These are phyloP conservation scores for Zophobas atratus DNA, from an alignment of 1,140 invertebrate genomes.

Conservation along the genomic window DNA sequence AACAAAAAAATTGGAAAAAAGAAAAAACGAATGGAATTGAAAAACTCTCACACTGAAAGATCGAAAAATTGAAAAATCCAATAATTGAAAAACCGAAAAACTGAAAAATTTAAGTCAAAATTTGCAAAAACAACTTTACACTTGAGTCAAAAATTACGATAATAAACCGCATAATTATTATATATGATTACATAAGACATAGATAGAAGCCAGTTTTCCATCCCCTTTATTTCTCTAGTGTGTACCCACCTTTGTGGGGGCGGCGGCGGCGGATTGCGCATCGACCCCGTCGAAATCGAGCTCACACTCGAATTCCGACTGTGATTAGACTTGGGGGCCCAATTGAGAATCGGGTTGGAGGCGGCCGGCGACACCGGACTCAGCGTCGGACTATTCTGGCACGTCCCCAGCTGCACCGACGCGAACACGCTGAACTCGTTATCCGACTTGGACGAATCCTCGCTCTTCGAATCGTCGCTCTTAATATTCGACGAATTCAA, in stretches of 20 bases:
- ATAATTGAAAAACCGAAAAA: no score
- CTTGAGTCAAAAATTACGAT: no score
- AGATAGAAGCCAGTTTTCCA: no score
- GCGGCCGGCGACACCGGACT: conserved; percentile 64
- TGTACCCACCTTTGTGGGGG: conserved; percentile 13
- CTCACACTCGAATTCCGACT: conserved; percentile 64
- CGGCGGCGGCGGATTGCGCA: conserved; percentile 31
- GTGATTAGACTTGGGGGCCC: conserved; percentile 60
- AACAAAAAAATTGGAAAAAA: no score
- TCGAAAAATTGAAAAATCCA: no score
- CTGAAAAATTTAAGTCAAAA: no score
- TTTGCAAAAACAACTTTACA: no score
- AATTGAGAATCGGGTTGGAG: conserved; percentile 57
- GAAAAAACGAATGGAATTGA: no score
- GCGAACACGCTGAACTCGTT: conserved; percentile 66
- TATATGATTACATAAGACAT: no score
- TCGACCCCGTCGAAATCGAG: conserved; percentile 59
- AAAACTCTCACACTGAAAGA: no score
- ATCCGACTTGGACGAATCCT: conserved; percentile 62
- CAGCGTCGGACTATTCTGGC: conserved; percentile 65
- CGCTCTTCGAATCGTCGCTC: conserved; percentile 61
- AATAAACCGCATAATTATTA: no score
- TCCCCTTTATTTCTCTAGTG: no score
- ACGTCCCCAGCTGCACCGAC: conserved; percentile 61
- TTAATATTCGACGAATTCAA: conserved; percentile 49